Evolutionary conservation across 2,113 vertebrate species (phyloP).

Genomic region (Peromyscus californicus): DNA sequence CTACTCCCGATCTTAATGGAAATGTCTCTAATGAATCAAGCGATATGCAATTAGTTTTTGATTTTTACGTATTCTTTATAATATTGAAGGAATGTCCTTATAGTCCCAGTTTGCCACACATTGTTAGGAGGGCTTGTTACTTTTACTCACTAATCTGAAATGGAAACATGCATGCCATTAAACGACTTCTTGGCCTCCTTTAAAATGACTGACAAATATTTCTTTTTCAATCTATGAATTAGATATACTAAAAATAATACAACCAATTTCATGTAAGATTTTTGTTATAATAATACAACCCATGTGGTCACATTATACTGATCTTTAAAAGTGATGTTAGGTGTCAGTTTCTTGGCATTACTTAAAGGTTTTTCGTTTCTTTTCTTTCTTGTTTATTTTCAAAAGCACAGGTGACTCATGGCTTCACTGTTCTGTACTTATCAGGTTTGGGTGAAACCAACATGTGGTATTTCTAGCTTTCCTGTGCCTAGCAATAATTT

Average conservation of each 20-base stretch:
- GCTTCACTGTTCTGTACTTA: background rate
- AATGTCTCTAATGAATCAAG: background rate
- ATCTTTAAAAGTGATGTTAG: conserved; percentile 33
- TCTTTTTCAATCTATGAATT: background rate
- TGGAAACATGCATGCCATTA: conserved; percentile 38
- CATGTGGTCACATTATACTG: background rate
- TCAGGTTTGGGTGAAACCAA: conserved; percentile 27
- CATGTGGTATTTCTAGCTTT: conserved; percentile 35
- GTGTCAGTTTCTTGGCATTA: conserved; percentile 50
- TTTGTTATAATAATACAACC: conserved; percentile 48
- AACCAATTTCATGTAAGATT: conserved; percentile 51
- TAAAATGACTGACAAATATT: conserved; percentile 39
- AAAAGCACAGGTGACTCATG: conserved; percentile 25
- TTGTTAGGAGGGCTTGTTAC: background rate
- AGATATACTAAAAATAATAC: conserved; percentile 17
- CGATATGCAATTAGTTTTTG: background rate
- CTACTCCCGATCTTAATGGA: conserved; percentile 50
- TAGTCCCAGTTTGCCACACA: background rate
- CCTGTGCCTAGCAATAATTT: conserved; percentile 45
- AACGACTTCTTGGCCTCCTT: conserved; percentile 25
- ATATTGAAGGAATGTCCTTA: background rate
- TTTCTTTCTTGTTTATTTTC: background rate
- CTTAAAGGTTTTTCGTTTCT: background rate
- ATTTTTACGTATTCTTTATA: conserved; percentile 34
- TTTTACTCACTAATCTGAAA: conserved; percentile 44